phyloP scores from a whole-genome alignment of 2,797 vertebrate species.

The Stomatorhinus walkeri region DNA sequence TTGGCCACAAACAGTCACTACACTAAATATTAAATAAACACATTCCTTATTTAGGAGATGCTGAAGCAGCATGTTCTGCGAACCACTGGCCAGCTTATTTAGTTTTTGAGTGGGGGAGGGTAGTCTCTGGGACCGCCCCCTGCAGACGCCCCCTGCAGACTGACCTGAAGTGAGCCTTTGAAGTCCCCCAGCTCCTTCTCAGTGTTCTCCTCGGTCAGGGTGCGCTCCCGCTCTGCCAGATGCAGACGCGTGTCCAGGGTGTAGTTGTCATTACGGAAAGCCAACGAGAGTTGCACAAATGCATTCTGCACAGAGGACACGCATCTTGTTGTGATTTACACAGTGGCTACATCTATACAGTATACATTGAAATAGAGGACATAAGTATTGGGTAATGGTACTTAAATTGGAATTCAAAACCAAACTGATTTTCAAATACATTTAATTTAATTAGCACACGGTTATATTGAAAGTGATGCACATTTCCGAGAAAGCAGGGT shows the following conservation, averaged over 20 bases:
- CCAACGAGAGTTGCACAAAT: conserved; percentile 91
- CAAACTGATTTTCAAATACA: not conserved
- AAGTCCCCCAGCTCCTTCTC: conserved; percentile 95
- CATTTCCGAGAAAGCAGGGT: not conserved
- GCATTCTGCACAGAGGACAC: conserved; percentile 71
- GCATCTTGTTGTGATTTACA: not conserved
- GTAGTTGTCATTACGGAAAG: conserved; percentile 95
- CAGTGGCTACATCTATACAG: not conserved
- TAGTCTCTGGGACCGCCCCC: too few species aligned
- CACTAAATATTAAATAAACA: not conserved
- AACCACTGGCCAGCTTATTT: not conserved
- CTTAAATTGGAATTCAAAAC: not conserved
- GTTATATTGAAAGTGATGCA: not conserved
- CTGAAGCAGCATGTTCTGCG: not conserved
- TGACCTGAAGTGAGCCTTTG: conserved; percentile 80
- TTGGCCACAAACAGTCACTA: not conserved
- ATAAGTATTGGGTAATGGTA: too few species aligned
- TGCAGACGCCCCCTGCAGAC: conserved; percentile 11
- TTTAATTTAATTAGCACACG: not conserved
- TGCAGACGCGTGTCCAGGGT: conserved; percentile 88
- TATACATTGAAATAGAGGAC: not conserved
- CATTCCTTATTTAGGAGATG: not conserved
- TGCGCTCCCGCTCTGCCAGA: conserved; percentile 87
- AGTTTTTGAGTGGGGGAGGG: not conserved
- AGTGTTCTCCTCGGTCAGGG: conserved; percentile 86